Evolutionary conservation across 2,797 vertebrate genomes (phyloP).

Genomic region (Rachycentron canadum): DNA sequence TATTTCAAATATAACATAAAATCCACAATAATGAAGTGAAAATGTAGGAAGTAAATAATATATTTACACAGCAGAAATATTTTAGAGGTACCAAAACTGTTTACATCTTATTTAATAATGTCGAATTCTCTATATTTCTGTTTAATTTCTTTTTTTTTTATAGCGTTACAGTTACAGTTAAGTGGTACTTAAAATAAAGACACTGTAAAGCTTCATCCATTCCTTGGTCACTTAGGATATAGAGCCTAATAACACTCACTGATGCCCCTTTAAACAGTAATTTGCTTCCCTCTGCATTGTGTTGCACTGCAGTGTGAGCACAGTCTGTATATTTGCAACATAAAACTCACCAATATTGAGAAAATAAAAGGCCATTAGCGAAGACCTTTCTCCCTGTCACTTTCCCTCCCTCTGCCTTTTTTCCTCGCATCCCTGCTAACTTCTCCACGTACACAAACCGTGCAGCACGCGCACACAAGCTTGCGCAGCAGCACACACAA

Average conservation of each 20-base stretch:
- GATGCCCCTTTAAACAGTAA: conserved; percentile 10
- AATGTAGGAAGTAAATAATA: background rate
- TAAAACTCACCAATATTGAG: conserved; percentile 15
- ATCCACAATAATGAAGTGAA: conserved; percentile 5
- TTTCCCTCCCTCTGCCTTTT: background rate
- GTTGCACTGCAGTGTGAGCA: background rate
- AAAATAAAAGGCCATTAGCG: conserved; percentile 24
- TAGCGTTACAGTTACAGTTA: too few relatives aligned
- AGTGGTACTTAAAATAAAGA: background rate
- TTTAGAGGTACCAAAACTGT: background rate
- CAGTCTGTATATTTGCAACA: conserved; percentile 16
- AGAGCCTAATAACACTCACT: background rate
- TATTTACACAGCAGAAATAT: conserved; percentile 5
- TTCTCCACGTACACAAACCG: conserved; percentile 4
- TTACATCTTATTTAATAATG: too few relatives aligned
- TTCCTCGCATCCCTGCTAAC: background rate
- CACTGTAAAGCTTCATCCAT: background rate
- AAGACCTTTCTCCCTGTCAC: conserved; percentile 7
- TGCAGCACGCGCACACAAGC: background rate
- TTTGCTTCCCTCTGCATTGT: conserved; percentile 27
- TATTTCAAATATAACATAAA: too few relatives aligned
- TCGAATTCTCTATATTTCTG: background rate
- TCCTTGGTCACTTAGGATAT: background rate
- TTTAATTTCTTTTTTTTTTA: background rate
- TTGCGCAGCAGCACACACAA: conserved; percentile 9